These are phyloP conservation scores for Lordiphosa collinella DNA, from an alignment of 1,140 invertebrate species.

Conservation along the genomic window DNA sequence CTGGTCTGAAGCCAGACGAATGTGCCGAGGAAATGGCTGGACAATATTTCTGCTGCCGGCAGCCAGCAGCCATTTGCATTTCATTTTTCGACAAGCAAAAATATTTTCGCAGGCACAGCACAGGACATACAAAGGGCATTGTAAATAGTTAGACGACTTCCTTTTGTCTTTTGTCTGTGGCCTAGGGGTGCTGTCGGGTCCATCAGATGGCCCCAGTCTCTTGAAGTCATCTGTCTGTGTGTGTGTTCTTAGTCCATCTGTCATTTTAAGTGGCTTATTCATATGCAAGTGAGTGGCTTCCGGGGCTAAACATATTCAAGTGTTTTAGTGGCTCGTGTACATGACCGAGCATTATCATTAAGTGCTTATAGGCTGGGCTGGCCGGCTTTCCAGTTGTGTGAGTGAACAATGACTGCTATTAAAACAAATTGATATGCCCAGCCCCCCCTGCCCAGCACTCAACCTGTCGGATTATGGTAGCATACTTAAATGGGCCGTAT, in stretches of 20 bases:
- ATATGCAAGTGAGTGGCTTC: constrained; percentile 78
- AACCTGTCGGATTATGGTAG: constrained; percentile 2
- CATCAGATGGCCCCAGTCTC: background rate
- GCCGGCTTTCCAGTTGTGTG: constrained; percentile 11
- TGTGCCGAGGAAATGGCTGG: constrained; percentile 36
- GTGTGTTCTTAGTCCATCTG: constrained; percentile 51
- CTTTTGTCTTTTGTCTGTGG: constrained; percentile 63
- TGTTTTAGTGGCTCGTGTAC: constrained; percentile 76
- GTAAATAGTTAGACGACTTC: constrained; percentile 71
- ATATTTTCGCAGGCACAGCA: constrained; percentile 44
- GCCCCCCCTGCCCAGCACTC: constrained; percentile 1
- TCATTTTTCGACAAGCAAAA: constrained; percentile 71
- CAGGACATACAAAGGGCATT: constrained; percentile 20
- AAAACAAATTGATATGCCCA: constrained; percentile 72
- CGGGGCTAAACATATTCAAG: constrained; percentile 77
- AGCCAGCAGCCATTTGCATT: constrained; percentile 67
- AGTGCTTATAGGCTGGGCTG: constrained; percentile 72
- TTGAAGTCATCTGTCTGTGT: constrained; percentile 10
- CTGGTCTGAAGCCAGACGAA: constrained; percentile 43
- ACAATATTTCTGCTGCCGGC: constrained; percentile 57
- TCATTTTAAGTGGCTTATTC: constrained; percentile 78
- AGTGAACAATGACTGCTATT: constrained; percentile 72
- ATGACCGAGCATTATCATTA: constrained; percentile 77
- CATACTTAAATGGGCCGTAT: constrained; percentile 37
- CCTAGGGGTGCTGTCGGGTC: constrained; percentile 28